Evolutionary conservation across 2,888 invertebrate genomes (phyloP).

Genomic region (Apamea monoglypha): DNA sequence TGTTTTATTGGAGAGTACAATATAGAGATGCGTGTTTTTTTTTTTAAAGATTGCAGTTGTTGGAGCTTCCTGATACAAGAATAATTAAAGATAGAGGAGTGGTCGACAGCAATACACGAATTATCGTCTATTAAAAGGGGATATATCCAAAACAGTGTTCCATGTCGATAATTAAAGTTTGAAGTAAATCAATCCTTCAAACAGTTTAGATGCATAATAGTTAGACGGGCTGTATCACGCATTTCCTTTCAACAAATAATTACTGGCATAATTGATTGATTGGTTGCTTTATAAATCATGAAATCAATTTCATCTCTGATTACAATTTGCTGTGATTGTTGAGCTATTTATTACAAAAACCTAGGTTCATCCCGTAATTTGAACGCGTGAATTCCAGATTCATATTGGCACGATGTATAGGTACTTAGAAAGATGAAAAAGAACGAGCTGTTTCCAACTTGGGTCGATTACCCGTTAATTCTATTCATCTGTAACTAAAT

Average conservation of each 20-base stretch:
- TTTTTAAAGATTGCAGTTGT: background rate
- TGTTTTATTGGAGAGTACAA: background rate
- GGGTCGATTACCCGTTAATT: background rate
- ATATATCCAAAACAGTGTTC: constrained; percentile 15
- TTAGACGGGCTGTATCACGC: background rate
- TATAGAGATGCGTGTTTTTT: background rate
- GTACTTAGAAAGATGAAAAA: background rate
- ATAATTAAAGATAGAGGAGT: background rate
- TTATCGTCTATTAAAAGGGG: background rate
- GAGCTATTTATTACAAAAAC: background rate
- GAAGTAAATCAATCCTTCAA: background rate
- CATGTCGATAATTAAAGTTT: constrained; percentile 9
- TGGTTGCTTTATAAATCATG: background rate
- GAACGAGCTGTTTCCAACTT: background rate
- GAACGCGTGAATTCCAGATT: background rate
- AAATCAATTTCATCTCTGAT: background rate
- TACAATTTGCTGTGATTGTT: background rate
- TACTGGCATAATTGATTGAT: background rate
- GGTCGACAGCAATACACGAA: background rate
- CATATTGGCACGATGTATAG: background rate
- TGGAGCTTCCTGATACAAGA: background rate
- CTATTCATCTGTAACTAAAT: background rate
- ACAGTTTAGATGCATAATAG: background rate
- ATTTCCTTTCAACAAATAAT: constrained; percentile 13
- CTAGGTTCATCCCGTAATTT: background rate